These are phyloP conservation scores for Pipistrellus kuhlii DNA, from an alignment of 2,797 vertebrate genomes.

Conservation along the genomic window DNA sequence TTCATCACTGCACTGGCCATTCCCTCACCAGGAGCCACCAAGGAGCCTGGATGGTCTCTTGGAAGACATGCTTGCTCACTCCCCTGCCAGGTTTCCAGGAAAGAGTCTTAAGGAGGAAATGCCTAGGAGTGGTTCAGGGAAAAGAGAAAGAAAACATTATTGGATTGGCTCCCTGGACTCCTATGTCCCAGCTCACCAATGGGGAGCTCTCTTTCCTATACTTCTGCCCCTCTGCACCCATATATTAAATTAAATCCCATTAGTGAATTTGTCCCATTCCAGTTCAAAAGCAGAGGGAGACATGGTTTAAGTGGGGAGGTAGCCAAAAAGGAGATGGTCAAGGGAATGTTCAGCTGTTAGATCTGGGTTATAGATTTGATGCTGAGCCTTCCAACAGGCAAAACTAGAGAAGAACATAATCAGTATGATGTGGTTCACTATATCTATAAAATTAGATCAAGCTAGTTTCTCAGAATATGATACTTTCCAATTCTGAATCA, in stretches of 20 bases:
- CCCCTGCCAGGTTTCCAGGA: neutral
- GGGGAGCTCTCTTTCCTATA: accelerated
- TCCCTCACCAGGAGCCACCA: accelerated
- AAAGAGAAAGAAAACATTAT: neutral
- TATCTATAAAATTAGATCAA: neutral
- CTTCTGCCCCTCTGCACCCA: neutral
- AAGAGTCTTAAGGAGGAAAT: neutral
- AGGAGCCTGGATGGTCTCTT: neutral
- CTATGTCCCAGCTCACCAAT: neutral
- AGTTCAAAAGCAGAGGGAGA: neutral
- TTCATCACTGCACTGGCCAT: accelerated
- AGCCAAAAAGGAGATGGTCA: neutral
- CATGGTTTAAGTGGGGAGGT: no score
- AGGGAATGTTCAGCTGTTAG: neutral
- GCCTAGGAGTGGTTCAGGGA: neutral
- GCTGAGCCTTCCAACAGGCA: neutral
- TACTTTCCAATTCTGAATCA: neutral
- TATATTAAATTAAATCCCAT: neutral
- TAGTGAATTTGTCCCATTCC: neutral
- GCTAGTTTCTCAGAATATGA: neutral
- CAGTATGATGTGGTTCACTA: no score
- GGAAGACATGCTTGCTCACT: neutral
- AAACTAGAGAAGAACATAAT: neutral
- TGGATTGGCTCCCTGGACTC: no score
- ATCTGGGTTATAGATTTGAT: neutral